phyloP scores from a whole-genome alignment of 2,113 vertebrate species.

The Phalacrocorax brasilianus region DNA sequence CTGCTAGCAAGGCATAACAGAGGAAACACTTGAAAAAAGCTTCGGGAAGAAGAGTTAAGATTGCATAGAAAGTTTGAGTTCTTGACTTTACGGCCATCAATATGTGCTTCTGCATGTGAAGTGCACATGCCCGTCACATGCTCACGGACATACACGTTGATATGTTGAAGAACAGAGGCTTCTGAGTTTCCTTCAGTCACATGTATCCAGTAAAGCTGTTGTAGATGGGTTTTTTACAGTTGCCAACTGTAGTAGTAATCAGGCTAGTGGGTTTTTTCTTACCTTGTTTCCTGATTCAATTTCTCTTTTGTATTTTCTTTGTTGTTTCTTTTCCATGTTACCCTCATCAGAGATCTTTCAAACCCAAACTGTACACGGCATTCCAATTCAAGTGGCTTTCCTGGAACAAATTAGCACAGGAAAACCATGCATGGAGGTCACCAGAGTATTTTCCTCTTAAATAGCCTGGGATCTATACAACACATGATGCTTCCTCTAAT shows the following conservation, averaged over 20 bases:
- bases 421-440: neutral
- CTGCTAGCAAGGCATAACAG: neutral
- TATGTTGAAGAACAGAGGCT: neutral
- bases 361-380: slow-evolving; percentile 80
- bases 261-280: neutral
- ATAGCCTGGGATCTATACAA: neutral
- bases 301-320: slow-evolving; percentile 32
- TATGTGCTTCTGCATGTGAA: neutral
- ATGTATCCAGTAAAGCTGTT: neutral
- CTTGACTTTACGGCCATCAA: neutral
- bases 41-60: neutral
- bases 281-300: slow-evolving; percentile 44
- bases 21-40: neutral
- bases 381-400: slow-evolving; percentile 70
- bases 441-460: neutral
- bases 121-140: accelerated
- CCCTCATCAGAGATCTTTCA: slow-evolving; percentile 45
- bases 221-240: neutral
- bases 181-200: neutral
- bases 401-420: slow-evolving; percentile 55
- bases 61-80: neutral
- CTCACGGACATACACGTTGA: neutral
- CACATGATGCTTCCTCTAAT: neutral
- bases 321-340: slow-evolving; percentile 74
- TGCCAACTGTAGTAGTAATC: neutral